phyloP scores from a whole-genome alignment of 23 tunicate genomes.

The Clavelina lepadiformis region DNA sequence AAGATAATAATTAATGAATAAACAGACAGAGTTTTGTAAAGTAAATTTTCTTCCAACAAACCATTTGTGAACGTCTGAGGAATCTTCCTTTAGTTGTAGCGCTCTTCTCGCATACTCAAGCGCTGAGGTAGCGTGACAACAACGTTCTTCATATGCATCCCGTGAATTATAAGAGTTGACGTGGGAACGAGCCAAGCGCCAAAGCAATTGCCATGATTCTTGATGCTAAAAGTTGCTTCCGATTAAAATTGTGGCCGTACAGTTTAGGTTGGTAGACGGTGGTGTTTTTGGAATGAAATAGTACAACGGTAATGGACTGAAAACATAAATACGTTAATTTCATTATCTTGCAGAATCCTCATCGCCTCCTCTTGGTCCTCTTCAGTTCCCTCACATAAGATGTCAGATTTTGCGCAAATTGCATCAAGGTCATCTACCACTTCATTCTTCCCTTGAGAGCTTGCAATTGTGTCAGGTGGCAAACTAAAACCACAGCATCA shows the following conservation, averaged over 20 bases:
- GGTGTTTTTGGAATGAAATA: too few relatives aligned
- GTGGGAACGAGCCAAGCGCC: slow-evolving; percentile 81
- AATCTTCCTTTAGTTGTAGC: slow-evolving; percentile 30
- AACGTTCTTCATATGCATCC: slow-evolving; percentile 33
- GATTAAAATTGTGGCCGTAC: too few relatives aligned
- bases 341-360: slow-evolving; percentile 67
- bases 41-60: slow-evolving; percentile 1
- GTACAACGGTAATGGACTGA: too few relatives aligned
- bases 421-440: slow-evolving; percentile 7
- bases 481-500: slow-evolving; percentile 2
- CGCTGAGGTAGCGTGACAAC: slow-evolving; percentile 59
- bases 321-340: slow-evolving; percentile 58
- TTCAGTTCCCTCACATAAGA: slow-evolving; percentile 46
- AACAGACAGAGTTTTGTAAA: not conserved
- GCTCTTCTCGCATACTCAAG: slow-evolving; percentile 59
- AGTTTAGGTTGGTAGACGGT: too few relatives aligned
- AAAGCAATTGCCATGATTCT: slow-evolving; percentile 54
- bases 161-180: slow-evolving; percentile 42
- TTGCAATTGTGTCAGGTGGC: slow-evolving; percentile 25
- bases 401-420: slow-evolving; percentile 58
- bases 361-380: slow-evolving; percentile 69
- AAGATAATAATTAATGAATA: not conserved
- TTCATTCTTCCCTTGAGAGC: too few relatives aligned
- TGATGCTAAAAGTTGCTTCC: slow-evolving; percentile 52
- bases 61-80: slow-evolving; percentile 85